Base-by-base conservation (phyloP, 2,113 vertebrate species). In the Thunnus thynnus region DNA sequence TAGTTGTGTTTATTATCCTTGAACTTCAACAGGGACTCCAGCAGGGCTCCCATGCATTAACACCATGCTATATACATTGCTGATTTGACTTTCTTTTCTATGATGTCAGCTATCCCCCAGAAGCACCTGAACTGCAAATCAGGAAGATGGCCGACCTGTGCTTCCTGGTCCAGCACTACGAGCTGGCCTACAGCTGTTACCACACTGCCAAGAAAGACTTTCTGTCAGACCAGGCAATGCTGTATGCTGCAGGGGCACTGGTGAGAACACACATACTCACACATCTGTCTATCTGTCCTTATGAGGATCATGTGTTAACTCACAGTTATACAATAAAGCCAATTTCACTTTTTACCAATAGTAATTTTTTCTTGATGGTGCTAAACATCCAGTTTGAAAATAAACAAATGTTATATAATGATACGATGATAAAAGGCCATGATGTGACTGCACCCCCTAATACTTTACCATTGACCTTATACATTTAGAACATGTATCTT, bases 131-230 rank as follows among this genome's bases (percentile, higher is more conserved):
- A 70, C 96, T 99, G 86, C 98, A 99, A 82, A 99, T 99, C 88
- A 96, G 98, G 82, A 99, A 99, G 94, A 99, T 99, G 98, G 98
- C 98, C 10, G 98, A 99, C 90, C 93, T 99, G 63, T 99, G 98
- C 90, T 99, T 99, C 94, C 95, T 99, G 92, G 97, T 99, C 48
- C 98, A 99, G 44, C 98, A 99, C 93, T 99, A 99, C 77, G 98
- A 99, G 68, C 91, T 99, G 93, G 98, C 98, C 27, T 99, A 99
- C 84, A 99, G 90, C 93, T 99, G 97, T 87, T 99, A 99, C 89
- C 98, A 99, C 93, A 99, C 97, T 36, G 98, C 98, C 79, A 99
- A 99, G 92, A 99, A 99, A 76, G 98, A 99, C 92, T 99, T 99
- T 89, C 95, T 99, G 80, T 99, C 97, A 64, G 98, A 99, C 93